Conservation (phyloP, 2,888 invertebrate genomes). For the Caprella mutica region DNA sequence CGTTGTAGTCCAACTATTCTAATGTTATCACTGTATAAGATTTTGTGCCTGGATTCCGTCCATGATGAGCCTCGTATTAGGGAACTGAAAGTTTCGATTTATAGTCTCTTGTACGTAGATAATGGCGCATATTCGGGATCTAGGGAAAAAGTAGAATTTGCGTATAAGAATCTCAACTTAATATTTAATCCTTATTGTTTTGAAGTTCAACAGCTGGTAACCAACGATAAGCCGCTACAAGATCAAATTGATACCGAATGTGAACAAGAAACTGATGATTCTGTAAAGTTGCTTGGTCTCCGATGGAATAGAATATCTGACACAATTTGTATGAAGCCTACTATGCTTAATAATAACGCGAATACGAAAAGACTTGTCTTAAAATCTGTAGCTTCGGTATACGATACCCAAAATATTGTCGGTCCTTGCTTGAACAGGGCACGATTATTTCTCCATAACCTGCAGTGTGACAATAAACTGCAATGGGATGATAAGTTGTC, state of each 20-base stretch:
- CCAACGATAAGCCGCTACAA: background rate
- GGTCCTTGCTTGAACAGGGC: background rate
- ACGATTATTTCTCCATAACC: background rate
- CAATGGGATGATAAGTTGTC: background rate
- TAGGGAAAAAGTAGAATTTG: background rate
- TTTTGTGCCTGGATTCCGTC: background rate
- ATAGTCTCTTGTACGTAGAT: background rate
- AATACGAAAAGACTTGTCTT: background rate
- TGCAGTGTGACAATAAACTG: background rate
- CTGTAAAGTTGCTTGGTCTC: background rate
- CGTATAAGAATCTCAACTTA: background rate
- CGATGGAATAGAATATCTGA: background rate
- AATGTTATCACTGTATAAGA: constrained; percentile 4
- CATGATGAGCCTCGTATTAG: background rate
- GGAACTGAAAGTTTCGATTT: background rate
- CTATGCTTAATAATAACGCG: background rate
- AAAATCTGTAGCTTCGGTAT: background rate
- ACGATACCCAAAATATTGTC: background rate
- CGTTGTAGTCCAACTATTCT: background rate
- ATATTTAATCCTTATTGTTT: background rate
- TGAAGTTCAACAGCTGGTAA: background rate
- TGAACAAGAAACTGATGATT: background rate
- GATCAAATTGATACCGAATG: background rate
- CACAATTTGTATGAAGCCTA: background rate
- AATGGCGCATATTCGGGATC: constrained; percentile 1